Conservation (phyloP, 2,797 vertebrate species). For the Neomorphus geoffroyi region DNA sequence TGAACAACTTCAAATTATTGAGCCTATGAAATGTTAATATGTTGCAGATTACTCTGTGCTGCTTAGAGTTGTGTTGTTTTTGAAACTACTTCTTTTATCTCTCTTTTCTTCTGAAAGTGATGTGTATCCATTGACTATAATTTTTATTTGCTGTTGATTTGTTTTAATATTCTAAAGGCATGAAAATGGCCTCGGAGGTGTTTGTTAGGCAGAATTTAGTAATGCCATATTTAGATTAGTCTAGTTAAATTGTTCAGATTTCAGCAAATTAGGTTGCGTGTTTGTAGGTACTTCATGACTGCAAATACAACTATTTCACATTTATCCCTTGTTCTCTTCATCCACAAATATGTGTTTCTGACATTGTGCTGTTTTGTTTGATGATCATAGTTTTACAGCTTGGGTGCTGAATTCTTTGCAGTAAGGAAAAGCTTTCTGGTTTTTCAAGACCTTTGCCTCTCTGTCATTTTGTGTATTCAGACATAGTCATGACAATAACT, state of each 20-base stretch:
- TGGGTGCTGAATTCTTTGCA: not conserved
- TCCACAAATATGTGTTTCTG: not conserved
- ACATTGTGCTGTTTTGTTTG: not conserved
- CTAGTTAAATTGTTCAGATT: not conserved
- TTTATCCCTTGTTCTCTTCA: not conserved
- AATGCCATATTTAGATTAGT: not conserved
- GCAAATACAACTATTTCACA: not conserved
- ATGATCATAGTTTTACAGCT: not conserved
- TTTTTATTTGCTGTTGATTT: not conserved
- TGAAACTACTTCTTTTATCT: not conserved
- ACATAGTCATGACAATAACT: not conserved
- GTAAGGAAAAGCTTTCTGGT: not conserved
- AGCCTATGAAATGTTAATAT: not conserved
- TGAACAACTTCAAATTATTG: constrained; percentile 23
- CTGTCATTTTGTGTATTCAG: not conserved
- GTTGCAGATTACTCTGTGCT: not conserved
- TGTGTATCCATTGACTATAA: not conserved
- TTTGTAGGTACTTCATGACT: not conserved
- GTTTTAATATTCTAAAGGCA: not conserved
- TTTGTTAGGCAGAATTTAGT: not conserved
- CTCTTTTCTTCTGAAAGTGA: not conserved
- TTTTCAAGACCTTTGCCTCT: not conserved
- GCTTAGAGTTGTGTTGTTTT: not conserved
- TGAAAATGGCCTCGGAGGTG: not conserved
- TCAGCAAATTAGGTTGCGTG: not conserved